phyloP scores from a whole-genome alignment of 1,140 invertebrate genomes.

The Nymphalis io region DNA sequence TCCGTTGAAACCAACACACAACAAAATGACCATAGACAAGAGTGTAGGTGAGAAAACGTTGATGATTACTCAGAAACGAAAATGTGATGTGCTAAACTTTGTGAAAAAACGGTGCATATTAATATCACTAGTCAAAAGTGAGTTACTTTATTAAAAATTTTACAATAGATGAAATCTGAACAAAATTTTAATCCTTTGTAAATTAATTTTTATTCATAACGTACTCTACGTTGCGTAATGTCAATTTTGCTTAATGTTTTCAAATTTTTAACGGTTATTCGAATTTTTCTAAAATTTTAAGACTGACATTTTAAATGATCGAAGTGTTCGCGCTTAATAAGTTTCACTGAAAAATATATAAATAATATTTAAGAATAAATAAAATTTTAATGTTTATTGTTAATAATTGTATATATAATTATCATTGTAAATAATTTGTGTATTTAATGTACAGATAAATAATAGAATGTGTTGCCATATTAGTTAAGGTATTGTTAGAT shows the following conservation, averaged over 20 bases:
- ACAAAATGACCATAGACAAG: slow-evolving; percentile 17
- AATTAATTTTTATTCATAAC: background rate
- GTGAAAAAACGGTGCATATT: background rate
- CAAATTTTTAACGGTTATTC: slow-evolving; percentile 3
- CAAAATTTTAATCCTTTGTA: background rate
- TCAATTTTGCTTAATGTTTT: slow-evolving; percentile 6
- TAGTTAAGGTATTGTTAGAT: slow-evolving; percentile 29
- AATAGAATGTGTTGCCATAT: slow-evolving; percentile 38
- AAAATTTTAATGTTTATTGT: slow-evolving; percentile 11
- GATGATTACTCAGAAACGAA: slow-evolving; percentile 30
- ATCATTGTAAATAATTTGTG: slow-evolving; percentile 27
- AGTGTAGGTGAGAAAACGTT: slow-evolving; percentile 27
- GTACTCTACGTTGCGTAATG: background rate
- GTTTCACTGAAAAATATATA: background rate
- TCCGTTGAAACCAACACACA: slow-evolving; percentile 23
- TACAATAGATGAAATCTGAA: background rate
- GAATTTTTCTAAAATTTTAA: slow-evolving; percentile 11
- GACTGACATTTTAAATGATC: slow-evolving; percentile 12
- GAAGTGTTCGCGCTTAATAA: background rate
- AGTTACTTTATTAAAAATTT: background rate
- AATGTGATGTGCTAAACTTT: slow-evolving; percentile 26
- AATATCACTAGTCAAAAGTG: background rate
- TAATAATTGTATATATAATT: slow-evolving; percentile 16
- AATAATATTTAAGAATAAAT: background rate
- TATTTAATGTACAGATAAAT: slow-evolving; percentile 35